phyloP scores from a whole-genome alignment of 30 jellyfish, hydroid and myxozoan species.

The Phacellophora camtschatica region DNA sequence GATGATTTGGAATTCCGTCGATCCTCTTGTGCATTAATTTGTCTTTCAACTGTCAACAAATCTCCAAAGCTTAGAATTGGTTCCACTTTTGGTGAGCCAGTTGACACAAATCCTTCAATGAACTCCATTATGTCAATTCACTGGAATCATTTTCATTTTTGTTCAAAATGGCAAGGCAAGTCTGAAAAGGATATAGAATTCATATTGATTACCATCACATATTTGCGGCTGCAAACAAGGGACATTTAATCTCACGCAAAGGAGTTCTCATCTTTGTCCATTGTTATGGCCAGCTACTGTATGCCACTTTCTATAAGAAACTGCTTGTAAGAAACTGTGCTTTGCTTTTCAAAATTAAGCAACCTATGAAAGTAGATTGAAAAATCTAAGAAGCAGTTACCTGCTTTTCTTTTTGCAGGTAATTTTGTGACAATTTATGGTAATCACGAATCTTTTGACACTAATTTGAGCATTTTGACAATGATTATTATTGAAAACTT shows the following conservation, averaged over 20 bases:
- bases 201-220: constrained; percentile 2
- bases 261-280: constrained; percentile 10
- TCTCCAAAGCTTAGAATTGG: constrained; percentile 26
- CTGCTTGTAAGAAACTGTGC: constrained; percentile 10
- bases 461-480: constrained; percentile 15
- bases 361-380: constrained; percentile 12
- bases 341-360: constrained; percentile 13
- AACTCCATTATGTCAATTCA: constrained; percentile 22
- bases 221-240: constrained; percentile 7
- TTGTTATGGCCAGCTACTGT: constrained; percentile 16
- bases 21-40: constrained; percentile 31
- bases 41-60: constrained; percentile 29
- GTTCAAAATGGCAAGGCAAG: constrained; percentile 20
- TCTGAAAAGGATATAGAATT: background rate
- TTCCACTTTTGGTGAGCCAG: constrained; percentile 1
- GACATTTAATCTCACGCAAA: constrained; percentile 3
- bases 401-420: background rate
- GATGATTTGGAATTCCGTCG: constrained; percentile 16
- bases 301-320: constrained; percentile 8
- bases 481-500: constrained; percentile 1
- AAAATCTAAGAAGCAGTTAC: constrained; percentile 2
- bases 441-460: constrained; percentile 2
- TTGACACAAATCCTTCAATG: constrained; percentile 7
- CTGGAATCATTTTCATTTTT: constrained; percentile 26
- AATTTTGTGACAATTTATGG: background rate